Evolutionary conservation across 2,888 invertebrate genomes (phyloP).

Genomic region (Dione vanillae): DNA sequence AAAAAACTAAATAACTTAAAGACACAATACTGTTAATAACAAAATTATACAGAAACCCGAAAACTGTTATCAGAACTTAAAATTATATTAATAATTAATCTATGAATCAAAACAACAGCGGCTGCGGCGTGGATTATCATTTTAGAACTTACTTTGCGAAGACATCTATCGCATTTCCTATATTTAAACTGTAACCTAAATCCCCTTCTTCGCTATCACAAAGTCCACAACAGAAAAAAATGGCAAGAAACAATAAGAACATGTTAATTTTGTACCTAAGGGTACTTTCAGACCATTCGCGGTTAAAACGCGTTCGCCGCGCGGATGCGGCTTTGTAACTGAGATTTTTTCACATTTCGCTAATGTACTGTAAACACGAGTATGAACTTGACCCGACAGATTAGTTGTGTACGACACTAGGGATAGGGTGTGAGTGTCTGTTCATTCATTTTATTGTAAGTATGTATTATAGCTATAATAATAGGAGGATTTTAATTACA

Average conservation of each 20-base stretch:
- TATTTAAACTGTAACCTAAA: slow-evolving; percentile 69
- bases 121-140: not conserved
- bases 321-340: slow-evolving; percentile 63
- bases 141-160: slow-evolving; percentile 75
- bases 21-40: not conserved
- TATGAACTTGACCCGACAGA: slow-evolving; percentile 81
- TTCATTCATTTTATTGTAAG: not conserved
- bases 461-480: too few species aligned
- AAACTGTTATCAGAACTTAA: slow-evolving; percentile 14
- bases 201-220: slow-evolving; percentile 67
- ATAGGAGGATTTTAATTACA: not conserved
- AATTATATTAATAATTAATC: slow-evolving; percentile 21
- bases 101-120: slow-evolving; percentile 31
- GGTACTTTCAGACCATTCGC: slow-evolving; percentile 45
- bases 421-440: slow-evolving; percentile 5
- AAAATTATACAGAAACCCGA: slow-evolving; percentile 10
- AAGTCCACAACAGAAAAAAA: slow-evolving; percentile 57
- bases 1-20: not conserved
- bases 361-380: slow-evolving; percentile 69
- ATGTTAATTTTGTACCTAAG: slow-evolving; percentile 49
- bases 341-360: slow-evolving; percentile 78
- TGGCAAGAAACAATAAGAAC: slow-evolving; percentile 55
- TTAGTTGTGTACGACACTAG: slow-evolving; percentile 56
- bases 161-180: slow-evolving; percentile 76
- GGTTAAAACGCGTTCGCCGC: slow-evolving; percentile 52